Evolutionary conservation across 2,797 vertebrate species (phyloP).

Genomic region (Lycodopsis pacificus): DNA sequence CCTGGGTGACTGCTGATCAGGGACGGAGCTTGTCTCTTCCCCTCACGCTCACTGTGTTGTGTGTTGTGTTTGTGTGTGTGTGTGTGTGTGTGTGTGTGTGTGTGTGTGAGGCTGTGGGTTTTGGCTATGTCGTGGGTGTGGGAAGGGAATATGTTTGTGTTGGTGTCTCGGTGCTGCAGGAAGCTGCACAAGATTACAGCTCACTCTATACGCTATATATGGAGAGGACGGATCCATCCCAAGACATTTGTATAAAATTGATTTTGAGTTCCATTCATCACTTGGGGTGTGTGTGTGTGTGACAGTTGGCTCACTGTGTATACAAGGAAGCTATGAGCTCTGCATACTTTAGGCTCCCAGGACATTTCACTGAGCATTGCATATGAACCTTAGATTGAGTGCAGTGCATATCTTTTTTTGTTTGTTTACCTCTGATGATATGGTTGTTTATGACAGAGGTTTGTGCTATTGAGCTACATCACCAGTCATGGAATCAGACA

Average conservation of each 20-base stretch:
- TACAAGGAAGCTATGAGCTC: constrained; percentile 59
- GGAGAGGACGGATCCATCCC: constrained; percentile 67
- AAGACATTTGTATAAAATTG: constrained; percentile 73
- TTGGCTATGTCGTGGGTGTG: constrained; percentile 59
- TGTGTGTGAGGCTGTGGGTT: constrained; percentile 46
- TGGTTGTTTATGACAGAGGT: constrained; percentile 45
- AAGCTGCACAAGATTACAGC: constrained; percentile 59
- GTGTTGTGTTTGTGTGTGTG: constrained; percentile 35
- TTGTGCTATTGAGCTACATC: constrained; percentile 22
- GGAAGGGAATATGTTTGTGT: constrained; percentile 61
- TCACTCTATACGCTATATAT: constrained; percentile 52
- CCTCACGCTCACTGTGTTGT: constrained; percentile 66
- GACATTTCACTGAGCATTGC: constrained; percentile 59
- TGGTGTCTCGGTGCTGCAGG: constrained; percentile 51
- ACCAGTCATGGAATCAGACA: constrained; percentile 22
- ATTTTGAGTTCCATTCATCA: constrained; percentile 75
- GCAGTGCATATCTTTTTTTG: constrained; percentile 46
- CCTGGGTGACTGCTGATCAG: constrained; percentile 84
- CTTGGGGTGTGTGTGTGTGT: constrained; percentile 65
- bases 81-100: constrained; percentile 40
- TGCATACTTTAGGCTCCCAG: constrained; percentile 65
- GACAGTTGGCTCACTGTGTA: constrained; percentile 73
- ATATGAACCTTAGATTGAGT: constrained; percentile 57
- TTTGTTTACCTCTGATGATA: constrained; percentile 41
- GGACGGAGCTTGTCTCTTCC: constrained; percentile 77